These are phyloP conservation scores for Norana najaformis DNA, from an alignment of 2,888 invertebrate genomes.

Conservation along the genomic window DNA sequence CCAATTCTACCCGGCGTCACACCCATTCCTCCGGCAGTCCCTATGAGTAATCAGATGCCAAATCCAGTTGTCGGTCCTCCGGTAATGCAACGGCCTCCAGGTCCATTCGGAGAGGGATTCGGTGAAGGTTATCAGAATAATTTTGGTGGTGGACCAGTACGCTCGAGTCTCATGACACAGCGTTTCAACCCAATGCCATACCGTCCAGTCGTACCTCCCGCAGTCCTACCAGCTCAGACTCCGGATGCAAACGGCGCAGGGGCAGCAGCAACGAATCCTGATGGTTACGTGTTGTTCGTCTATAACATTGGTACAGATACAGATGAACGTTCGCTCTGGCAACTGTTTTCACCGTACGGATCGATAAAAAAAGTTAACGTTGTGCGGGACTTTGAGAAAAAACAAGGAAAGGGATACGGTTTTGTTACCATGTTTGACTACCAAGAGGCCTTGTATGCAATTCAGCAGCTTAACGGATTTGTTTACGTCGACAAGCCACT, in stretches of 20 bases:
- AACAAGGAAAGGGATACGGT: slow-evolving; percentile 61
- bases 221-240: background rate
- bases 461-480: slow-evolving; percentile 60
- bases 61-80: background rate
- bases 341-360: slow-evolving; percentile 61
- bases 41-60: background rate
- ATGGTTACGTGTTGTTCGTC: slow-evolving; percentile 59
- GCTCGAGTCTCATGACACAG: slow-evolving; percentile 29
- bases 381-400: slow-evolving; percentile 57
- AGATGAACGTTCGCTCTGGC: slow-evolving; percentile 60
- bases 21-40: background rate
- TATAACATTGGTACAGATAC: slow-evolving; percentile 62
- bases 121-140: slow-evolving; percentile 35
- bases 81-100: background rate
- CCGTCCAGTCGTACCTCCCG: background rate
- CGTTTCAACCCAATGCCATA: slow-evolving; percentile 36
- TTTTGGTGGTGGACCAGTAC: slow-evolving; percentile 33
- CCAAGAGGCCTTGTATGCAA: slow-evolving; percentile 60
- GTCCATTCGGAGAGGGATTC: slow-evolving; percentile 23
- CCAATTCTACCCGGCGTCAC: background rate
- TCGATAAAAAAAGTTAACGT: slow-evolving; percentile 62
- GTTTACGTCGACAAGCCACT: slow-evolving; percentile 56
- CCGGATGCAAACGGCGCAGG: slow-evolving; percentile 24
- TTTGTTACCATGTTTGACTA: slow-evolving; percentile 63
- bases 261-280: slow-evolving; percentile 28